Evolutionary conservation across 2,113 vertebrate genomes (phyloP), one percentile per base, ranked within the genome.

Genomic region (Tursiops truncatus): DNA sequence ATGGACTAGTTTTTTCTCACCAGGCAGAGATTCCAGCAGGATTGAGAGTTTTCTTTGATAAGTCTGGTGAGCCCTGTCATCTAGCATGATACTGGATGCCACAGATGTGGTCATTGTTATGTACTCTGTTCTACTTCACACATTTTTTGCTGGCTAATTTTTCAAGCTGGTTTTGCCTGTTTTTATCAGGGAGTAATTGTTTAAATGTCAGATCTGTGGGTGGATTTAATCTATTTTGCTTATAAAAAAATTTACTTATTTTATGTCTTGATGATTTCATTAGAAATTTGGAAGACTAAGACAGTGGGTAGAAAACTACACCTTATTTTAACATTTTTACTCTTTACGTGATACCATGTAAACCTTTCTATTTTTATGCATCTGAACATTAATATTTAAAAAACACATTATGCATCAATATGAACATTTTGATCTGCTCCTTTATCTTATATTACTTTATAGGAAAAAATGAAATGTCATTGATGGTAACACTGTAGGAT

Each of bases 401-500:
- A 81, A 44, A 17, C 11, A 63, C 0, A 31, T 25, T 76, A 95
- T 83, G 14, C 87, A 96, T 96, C 2, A 18, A n/a, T 70, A 86
- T 70, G 20, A 97, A 93, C 1, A 9, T 62, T 97, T 80, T 90
- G 4, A 92, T 89, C 28, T 95, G 17, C 23, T 77, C 23, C 33
- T 95, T 85, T 70, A 70, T 58, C 13, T 79, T 81, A 97, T 87
- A 87, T 77, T 80, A 65, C 6, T 58, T 28, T 60, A 53, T 21
- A 50, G 15, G 38, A 53, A 94, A 97, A 93, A 92, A 86, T 77
- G 74, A 97, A 96, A 68, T 60, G 1, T 77, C 11, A 92, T 97
- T 98, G 92, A 97, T 96, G 88, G 91, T 68, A 79, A 20, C 80
- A 92, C 67, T 81, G n/a, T 47, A 96, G 68, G 96, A 91, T 84